Base-by-base conservation (phyloP, 2,797 vertebrate genomes). In the Phalloptychus januarius region DNA sequence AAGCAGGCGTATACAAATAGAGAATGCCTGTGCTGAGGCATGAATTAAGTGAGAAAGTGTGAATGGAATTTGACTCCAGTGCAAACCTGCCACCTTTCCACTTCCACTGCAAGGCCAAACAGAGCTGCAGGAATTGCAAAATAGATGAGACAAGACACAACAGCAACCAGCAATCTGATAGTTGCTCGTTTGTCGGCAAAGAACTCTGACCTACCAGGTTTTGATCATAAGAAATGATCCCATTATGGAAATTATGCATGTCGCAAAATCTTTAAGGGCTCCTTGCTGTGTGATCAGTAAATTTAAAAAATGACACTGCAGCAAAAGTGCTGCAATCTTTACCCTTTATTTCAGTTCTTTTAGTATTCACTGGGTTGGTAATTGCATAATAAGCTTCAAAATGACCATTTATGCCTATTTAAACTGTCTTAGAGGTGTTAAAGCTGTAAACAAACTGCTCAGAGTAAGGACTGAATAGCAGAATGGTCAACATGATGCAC, bases 41-140 rank as follows among this genome's bases (percentile, higher is more conserved):
- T 85, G 90, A 74, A 76, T 71, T 63, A 83, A 80, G 75, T 74
- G 82, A 81, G 81, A 86, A 76, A 88, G 85, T 45, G 38, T 52
- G 74, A 79, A 83, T 90, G 86, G 86, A 90, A 91, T 92, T 92
- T 52, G 77, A 63, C 50, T 89, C 80, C n/a, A 80, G 84, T 87
- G 87, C 83, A 87, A 91, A 92, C 83, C 80, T 89, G 89, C 85
- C 81, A 83, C 74, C 87, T 71, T 7, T 67, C 38, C 13, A 80
- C 72, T 69, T 67, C 28, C 28, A 72, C 76, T 75, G 63, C 48
- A 76, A 79, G 67, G 78, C 76, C 71, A 18, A 89, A 83, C 79
- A 82, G 20, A 75, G 76, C 80, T 83, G 84, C 87, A 76, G 76
- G 77, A 82, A 75, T 91, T 85, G 52, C 84, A 86, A 79, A 85